Base-by-base conservation (phyloP, 2,113 vertebrate genomes). In the Heloderma charlesbogerti region DNA sequence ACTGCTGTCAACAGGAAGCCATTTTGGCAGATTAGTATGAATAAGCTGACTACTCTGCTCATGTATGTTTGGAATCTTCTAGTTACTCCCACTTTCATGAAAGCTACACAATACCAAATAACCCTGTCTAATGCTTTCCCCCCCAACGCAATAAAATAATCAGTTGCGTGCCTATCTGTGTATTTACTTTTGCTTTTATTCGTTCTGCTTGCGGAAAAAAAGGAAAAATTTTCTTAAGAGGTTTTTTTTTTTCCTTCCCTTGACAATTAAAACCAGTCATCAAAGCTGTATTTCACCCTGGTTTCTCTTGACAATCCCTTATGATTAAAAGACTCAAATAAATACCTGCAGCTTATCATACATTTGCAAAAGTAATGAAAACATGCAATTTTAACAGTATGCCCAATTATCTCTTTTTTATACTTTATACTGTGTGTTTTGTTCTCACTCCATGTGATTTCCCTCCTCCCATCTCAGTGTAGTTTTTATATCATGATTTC, bases 1-100 rank as follows among this genome's bases (percentile, higher is more conserved):
- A 93, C 95, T 93, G 90, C 88, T 95, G 95, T 95, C 92, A 95
- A 94, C 93, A 91, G 51, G 0, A 91, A 96, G 91, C 95, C 94
- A 96, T 95, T 95, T 93, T 94, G 75, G 94, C 92, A 89, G 94
- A 94, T 92, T 95, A 94, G 67, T 91, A 78, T 71, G 88, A 71
- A 95, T 94, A 95, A 93, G 94, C 90, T 92, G 93, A 94, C 94
- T 94, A 95, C 95, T 96, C 91, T 95, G 95, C 92, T 93, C 87
- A 34, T 54, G 92, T 66, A 91, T 79, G 91, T 22, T 86, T 7
- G 1, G 9, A 95, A 95, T 93, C 92, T 80, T 92, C 93, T 93
- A 88, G 91, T 90, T 93, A 92, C 94, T 92, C 90, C 93, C 89
- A 37, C 86, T 93, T 95, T 95, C 94, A 95, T 91, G 88, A 95